Evolutionary conservation across 2,113 vertebrate genomes (phyloP).

Genomic region (Craseonycteris thonglongyai): DNA sequence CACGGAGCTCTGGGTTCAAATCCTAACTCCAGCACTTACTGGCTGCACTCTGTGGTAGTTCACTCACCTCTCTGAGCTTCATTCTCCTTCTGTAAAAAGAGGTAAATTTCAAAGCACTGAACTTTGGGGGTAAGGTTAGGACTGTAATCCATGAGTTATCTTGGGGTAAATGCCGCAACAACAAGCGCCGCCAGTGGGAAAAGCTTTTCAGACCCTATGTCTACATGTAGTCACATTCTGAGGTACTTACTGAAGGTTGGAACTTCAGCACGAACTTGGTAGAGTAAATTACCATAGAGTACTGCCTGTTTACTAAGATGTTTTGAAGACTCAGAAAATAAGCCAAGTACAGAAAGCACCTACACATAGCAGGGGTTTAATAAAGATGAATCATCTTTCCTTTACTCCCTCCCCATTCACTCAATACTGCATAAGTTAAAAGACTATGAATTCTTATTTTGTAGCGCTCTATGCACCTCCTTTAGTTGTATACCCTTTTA

Average conservation of each 20-base stretch:
- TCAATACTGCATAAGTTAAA: neutral
- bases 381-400: neutral
- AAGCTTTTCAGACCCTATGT: no score
- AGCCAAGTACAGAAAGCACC: neutral
- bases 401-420: neutral
- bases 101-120: no score
- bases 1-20: neutral
- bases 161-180: no score
- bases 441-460: neutral
- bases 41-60: neutral
- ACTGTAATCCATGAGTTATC: no score
- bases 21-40: neutral
- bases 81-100: neutral
- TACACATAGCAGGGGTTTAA: neutral
- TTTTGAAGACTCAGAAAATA: neutral
- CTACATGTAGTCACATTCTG: no score
- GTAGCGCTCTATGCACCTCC: neutral
- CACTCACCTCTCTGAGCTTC: neutral
- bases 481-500: neutral
- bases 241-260: no score
- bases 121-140: no score
- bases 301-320: neutral
- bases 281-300: no score
- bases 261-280: no score
- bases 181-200: no score